Evolutionary conservation across 2,888 invertebrate genomes (phyloP).

Genomic region (Microctonus hyperodae): DNA sequence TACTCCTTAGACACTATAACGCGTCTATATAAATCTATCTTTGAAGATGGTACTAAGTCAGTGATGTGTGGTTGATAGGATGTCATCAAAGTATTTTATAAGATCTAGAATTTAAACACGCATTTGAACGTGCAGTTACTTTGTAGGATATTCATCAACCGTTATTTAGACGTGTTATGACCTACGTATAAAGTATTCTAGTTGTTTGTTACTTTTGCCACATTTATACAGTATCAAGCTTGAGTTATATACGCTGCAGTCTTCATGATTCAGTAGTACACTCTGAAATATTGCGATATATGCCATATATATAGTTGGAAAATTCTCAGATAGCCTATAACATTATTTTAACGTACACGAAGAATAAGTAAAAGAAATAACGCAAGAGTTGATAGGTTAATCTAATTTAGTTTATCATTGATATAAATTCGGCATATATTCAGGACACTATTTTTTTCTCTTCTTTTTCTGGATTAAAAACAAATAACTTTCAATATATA

Average conservation of each 20-base stretch:
- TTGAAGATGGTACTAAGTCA: not conserved
- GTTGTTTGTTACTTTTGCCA: not conserved
- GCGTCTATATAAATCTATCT: not conserved
- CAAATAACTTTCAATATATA: too few relatives aligned
- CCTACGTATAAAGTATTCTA: not conserved
- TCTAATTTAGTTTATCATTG: too few relatives aligned
- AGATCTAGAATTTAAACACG: not conserved
- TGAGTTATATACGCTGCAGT: not conserved
- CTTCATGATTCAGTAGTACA: not conserved
- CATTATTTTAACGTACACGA: too few relatives aligned
- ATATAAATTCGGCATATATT: too few relatives aligned
- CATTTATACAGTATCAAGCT: not conserved
- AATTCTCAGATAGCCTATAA: too few relatives aligned
- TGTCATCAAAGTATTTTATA: not conserved
- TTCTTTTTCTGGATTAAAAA: too few relatives aligned
- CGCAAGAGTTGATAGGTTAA: too few relatives aligned
- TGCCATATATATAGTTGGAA: too few relatives aligned
- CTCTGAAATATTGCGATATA: too few relatives aligned
- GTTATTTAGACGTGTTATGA: constrained; percentile 4
- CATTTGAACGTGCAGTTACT: not conserved
- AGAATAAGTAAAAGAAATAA: too few relatives aligned
- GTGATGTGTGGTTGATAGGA: not conserved
- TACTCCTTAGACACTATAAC: not conserved
- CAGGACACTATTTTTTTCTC: too few relatives aligned
- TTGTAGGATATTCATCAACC: not conserved